Base-by-base conservation (phyloP, 2,113 vertebrate genomes). In the Cepphus grylle region DNA sequence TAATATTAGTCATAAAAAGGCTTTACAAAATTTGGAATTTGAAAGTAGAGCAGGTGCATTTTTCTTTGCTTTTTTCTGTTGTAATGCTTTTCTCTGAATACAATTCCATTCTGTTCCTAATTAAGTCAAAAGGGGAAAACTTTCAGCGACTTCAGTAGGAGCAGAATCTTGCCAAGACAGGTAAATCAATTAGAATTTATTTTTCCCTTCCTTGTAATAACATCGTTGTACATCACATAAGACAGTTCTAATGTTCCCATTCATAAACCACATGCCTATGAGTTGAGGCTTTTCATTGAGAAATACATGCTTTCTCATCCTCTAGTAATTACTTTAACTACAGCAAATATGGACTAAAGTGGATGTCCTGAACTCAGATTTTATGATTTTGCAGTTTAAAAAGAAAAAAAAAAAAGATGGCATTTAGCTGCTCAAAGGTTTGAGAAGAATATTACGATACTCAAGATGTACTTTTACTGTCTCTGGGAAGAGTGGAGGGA, bases 1-100 rank as follows among this genome's bases (percentile, higher is more conserved):
- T 97, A 95, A 95, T 89, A 96, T 96, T 81, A 96, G 96, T 97
- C 82, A 50, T 96, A 97, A 97, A 97, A 90, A 96, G 61, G 87
- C 79, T 79, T 87, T 83, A 32, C 89, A 85, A 94, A 94, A 49
- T 79, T 86, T 90, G 73, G 90, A 96, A 96, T 32, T 88, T 96
- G 95, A 92, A 95, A 97, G 91, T 50, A 94, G 94, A 85, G 86
- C 94, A 81, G 94, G 96, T 95, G 95, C 65, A 86, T 96, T 91
- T 47, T 81, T 70, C 71, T 81, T 91, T 76, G 71, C 25, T 86
- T 96, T 89, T 36, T 58, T 86, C 81, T 77, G 18, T 69, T 1
- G 0, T 45, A 77, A 88, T 61, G 55, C 63, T 90, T 96, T 93
- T 73, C 27, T 77, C 45, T 58, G n/a, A 87, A 81, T 55, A 52